Percentiles rank a stretch among this genome's conserved stretches.
These are phyloP conservation scores for Hyles lineata DNA, from an alignment of 2,888 invertebrate genomes.

Conservation along the genomic window DNA sequence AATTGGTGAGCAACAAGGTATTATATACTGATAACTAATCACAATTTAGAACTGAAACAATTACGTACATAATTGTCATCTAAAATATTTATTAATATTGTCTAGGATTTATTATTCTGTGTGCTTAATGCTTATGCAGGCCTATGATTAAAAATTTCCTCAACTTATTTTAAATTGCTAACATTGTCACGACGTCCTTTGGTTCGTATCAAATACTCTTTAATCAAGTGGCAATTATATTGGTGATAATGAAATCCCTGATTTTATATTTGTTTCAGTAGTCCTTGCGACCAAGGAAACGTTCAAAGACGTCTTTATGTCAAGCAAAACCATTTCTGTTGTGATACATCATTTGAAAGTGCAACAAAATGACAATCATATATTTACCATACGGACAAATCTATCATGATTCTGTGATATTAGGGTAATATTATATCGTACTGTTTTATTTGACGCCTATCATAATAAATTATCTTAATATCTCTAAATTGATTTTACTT, in stretches of 20 bases:
- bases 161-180: slow-evolving; percentile 7
- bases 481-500: slow-evolving; percentile 63
- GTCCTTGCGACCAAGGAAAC: not conserved
- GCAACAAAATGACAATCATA: slow-evolving; percentile 3
- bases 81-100: slow-evolving; percentile 23
- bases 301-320: not conserved
- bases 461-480: slow-evolving; percentile 58
- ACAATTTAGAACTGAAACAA: slow-evolving; percentile 18
- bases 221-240: not conserved
- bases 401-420: slow-evolving; percentile 19
- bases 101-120: slow-evolving; percentile 21
- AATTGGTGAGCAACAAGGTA: slow-evolving; percentile 16
- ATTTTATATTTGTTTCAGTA: not conserved
- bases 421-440: slow-evolving; percentile 16
- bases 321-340: not conserved
- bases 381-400: not conserved
- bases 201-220: not conserved
- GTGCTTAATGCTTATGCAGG: slow-evolving; percentile 18
- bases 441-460: slow-evolving; percentile 51
- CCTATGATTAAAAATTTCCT: slow-evolving; percentile 2
- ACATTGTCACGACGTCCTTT: not conserved
- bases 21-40: slow-evolving; percentile 15
- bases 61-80: not conserved
- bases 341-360: not conserved
- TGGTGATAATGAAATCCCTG: not conserved